Base-by-base conservation (phyloP, 2,113 vertebrate genomes). In the Falco punctatus region DNA sequence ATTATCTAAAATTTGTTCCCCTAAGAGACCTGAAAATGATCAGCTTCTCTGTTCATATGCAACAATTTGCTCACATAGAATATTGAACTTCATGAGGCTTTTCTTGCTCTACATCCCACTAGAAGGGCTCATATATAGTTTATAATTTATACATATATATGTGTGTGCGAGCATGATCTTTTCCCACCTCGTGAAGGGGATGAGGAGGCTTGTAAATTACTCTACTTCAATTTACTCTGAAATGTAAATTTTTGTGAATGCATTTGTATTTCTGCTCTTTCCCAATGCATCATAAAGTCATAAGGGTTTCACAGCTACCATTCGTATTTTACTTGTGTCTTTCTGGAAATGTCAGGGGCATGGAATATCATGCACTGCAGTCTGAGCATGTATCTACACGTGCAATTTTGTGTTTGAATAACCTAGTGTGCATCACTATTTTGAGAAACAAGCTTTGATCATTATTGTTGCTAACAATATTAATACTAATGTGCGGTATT, bases 361-460 rank as follows among this genome's bases (percentile, higher is more conserved):
- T 81, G 65, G 69, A 91, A 72, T 38, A 71, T 54, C 77, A 66
- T 28, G 48, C 35, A 30, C 35, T 61, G 10, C 40, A 70, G 58
- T 48, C 61, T 75, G 40, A 95, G 46, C 42, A 11, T 91, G 66
- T 61, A 65, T 83, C 83, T 84, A 57, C 72, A 66, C 0, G 6
- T 72, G 65, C 1, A 3, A n/a, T 85, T 95, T 89, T 51, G 1
- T 32, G 22, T 75, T 59, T 84, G 58, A 72, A 86, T 86, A 89
- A 42, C 0, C 0, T 44, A 48, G 19, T 30, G 61, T 46, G 54
- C 81, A 69, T 40, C 38, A 12, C n/a, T 72, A 58, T 80, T 89
- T 87, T 82, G 66, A 94, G 92, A 80, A 82, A 51, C 42, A 81
- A 75, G 52, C 46, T 92, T 95, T 92, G 83, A 95, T 92, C 49